phyloP scores from a whole-genome alignment of 2,888 invertebrate species.

The Malacosoma neustria region DNA sequence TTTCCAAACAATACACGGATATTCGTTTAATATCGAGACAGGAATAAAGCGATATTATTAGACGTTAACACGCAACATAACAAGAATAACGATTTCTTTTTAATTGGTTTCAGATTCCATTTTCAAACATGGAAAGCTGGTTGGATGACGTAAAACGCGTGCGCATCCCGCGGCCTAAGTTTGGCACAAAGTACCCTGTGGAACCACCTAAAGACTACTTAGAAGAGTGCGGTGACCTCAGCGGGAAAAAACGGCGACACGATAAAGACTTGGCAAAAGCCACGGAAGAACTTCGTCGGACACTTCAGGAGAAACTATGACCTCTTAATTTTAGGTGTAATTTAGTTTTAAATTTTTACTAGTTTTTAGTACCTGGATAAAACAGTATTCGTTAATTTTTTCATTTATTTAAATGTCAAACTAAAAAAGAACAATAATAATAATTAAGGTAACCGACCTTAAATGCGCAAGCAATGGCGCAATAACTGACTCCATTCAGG shows the following conservation, averaged over 20 bases:
- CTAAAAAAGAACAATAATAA: too few relatives aligned
- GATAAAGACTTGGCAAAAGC: conserved; percentile 78
- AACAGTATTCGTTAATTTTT: neutral
- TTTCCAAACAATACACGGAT: neutral
- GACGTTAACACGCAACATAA: neutral
- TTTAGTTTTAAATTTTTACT: conserved; percentile 21
- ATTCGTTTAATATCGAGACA: neutral
- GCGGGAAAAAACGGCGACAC: conserved; percentile 63
- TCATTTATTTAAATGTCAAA: too few relatives aligned
- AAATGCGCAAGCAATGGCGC: too few relatives aligned
- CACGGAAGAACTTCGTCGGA: conserved; percentile 84
- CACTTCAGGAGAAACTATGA: conserved; percentile 86
- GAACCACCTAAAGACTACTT: conserved; percentile 88
- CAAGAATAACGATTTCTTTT: neutral
- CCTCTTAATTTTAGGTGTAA: conserved; percentile 26
- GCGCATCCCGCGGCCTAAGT: conserved; percentile 89
- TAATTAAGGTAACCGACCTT: too few relatives aligned
- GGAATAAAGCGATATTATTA: neutral
- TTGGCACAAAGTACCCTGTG: conserved; percentile 79
- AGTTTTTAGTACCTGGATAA: neutral
- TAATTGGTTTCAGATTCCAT: neutral
- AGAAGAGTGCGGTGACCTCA: conserved; percentile 75
- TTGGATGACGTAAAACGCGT: conserved; percentile 88
- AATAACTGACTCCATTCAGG: too few relatives aligned
- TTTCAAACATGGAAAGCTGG: conserved; percentile 84